phyloP scores from a whole-genome alignment of 2,113 vertebrate genomes.

The Lipotes vexillifer region DNA sequence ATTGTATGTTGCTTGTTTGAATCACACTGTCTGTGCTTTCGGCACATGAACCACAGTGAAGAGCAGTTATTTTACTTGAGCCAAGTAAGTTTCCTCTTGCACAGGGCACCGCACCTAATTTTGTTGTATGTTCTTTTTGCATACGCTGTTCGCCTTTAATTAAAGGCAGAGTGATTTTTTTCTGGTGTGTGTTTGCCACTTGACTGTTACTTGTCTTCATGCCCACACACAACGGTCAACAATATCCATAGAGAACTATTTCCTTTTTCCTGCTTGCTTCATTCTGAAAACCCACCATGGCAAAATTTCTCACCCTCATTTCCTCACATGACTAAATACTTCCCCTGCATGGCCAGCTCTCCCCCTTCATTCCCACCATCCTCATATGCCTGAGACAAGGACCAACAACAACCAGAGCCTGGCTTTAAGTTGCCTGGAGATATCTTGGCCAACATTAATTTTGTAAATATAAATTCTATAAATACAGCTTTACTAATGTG shows the following conservation, averaged over 20 bases:
- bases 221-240: neutral
- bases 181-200: neutral
- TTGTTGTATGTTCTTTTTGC: neutral
- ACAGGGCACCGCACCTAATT: neutral
- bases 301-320: neutral
- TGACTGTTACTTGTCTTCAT: conserved; percentile 11
- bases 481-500: neutral
- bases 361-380: neutral
- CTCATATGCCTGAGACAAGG: neutral
- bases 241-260: neutral
- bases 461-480: neutral
- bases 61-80: neutral
- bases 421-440: neutral
- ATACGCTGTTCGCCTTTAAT: neutral
- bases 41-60: neutral
- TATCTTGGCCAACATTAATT: neutral
- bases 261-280: conserved; percentile 50
- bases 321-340: neutral
- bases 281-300: neutral
- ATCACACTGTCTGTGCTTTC: neutral
- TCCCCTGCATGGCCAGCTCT: neutral
- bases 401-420: neutral
- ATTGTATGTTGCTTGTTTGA: neutral
- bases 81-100: neutral
- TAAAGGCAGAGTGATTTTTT: neutral